Evolutionary conservation across 2,797 vertebrate species (phyloP).

Genomic region (Scleropages formosus): DNA sequence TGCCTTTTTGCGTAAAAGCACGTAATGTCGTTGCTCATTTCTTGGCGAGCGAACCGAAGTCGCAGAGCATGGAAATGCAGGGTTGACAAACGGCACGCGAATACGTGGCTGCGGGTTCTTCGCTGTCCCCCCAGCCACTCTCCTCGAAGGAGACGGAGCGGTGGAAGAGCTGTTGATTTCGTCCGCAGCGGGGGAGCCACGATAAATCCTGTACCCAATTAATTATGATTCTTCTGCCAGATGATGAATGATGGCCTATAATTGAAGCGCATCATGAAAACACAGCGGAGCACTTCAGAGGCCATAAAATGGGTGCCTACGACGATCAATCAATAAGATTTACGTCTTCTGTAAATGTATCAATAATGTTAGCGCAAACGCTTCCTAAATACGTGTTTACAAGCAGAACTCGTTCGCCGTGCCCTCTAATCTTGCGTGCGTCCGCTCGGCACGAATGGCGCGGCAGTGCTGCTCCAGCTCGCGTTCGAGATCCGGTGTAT

Average conservation of each 20-base stretch:
- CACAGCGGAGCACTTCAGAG: conserved; percentile 65
- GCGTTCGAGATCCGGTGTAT: background rate
- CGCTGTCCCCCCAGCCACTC: conserved; percentile 28
- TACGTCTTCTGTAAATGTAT: conserved; percentile 61
- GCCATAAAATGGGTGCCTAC: conserved; percentile 72
- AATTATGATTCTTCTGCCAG: conserved; percentile 70
- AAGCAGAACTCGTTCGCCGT: background rate
- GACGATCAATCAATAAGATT: conserved; percentile 78
- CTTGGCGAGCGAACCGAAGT: background rate
- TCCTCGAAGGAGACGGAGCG: conserved; percentile 41
- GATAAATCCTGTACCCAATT: conserved; percentile 70
- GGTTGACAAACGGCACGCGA: background rate
- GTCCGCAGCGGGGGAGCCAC: conserved; percentile 69
- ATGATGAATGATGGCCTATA: conserved; percentile 75
- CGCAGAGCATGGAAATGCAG: background rate
- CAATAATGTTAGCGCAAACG: conserved; percentile 67
- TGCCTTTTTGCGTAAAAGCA: background rate
- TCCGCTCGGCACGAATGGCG: background rate
- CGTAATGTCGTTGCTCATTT: background rate
- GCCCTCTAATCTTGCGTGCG: background rate
- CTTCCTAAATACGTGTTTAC: conserved; percentile 50
- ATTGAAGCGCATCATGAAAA: conserved; percentile 79
- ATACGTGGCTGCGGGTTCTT: background rate
- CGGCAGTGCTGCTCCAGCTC: background rate
- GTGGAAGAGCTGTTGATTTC: conserved; percentile 53